phyloP scores from a whole-genome alignment of 2,888 invertebrate genomes.

The Callyntrura sp. region DNA sequence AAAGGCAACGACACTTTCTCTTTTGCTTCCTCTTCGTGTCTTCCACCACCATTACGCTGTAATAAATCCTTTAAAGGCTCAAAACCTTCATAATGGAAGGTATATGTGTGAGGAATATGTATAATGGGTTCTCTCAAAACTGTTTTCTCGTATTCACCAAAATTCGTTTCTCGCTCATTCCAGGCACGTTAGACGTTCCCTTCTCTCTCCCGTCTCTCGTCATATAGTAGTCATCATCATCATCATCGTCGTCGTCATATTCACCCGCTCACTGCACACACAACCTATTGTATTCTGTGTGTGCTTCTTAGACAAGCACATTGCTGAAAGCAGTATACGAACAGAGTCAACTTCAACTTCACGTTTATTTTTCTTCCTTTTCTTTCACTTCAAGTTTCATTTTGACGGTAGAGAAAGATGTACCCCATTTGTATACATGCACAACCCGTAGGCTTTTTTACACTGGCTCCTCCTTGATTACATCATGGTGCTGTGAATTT shows the following conservation, averaged over 20 bases:
- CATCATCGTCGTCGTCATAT: constrained; percentile 41
- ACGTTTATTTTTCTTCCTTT: background rate
- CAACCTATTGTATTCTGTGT: too few species aligned
- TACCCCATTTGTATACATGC: too few species aligned
- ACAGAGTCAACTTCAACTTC: constrained; percentile 20
- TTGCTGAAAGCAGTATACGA: constrained; percentile 24
- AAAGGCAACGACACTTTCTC: constrained; percentile 11
- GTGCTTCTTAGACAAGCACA: background rate
- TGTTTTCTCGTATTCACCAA: constrained; percentile 7
- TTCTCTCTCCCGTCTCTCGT: too few species aligned
- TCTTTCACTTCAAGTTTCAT: constrained; percentile 29
- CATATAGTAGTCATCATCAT: too few species aligned
- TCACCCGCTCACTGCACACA: constrained; percentile 35
- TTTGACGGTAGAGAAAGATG: too few species aligned
- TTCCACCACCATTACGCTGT: background rate
- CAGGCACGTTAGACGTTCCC: constrained; percentile 42
- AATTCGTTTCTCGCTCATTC: constrained; percentile 29
- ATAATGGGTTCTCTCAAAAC: background rate
- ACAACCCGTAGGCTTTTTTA: background rate
- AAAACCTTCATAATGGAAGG: background rate
- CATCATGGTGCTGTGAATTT: constrained; percentile 48
- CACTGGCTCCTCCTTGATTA: constrained; percentile 31
- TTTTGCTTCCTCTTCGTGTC: background rate
- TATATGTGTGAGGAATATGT: background rate
- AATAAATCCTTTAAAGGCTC: constrained; percentile 2